These are phyloP conservation scores for Anolis carolinensis DNA, from an alignment of 2,113 vertebrate species.

Conservation along the genomic window DNA sequence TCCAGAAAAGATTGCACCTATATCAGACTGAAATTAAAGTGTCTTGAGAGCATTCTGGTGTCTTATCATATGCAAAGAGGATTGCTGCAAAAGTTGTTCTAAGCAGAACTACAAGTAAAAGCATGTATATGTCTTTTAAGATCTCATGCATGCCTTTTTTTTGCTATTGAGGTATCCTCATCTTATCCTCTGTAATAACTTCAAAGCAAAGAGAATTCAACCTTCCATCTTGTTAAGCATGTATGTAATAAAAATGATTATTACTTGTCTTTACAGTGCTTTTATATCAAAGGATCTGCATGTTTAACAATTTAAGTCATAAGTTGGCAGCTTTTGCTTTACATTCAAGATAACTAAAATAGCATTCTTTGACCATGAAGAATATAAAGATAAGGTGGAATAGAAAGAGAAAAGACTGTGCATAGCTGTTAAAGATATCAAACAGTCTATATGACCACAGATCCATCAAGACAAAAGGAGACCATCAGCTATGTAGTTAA, in stretches of 20 bases:
- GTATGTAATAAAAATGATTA: constrained; percentile 42
- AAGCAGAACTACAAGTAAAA: constrained; percentile 54
- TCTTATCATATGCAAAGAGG: constrained; percentile 40
- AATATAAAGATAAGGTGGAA: constrained; percentile 2
- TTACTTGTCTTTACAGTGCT: constrained; percentile 11
- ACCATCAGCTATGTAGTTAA: not conserved
- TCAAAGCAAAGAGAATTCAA: constrained; percentile 58
- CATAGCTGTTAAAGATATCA: not conserved
- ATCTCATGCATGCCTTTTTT: constrained; percentile 28
- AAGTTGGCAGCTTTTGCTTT: constrained; percentile 15
- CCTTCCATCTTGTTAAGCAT: constrained; percentile 40
- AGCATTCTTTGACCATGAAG: constrained; percentile 16
- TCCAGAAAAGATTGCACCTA: not conserved
- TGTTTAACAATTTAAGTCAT: constrained; percentile 35
- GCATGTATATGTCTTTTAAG: constrained; percentile 53
- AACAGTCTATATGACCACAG: not conserved
- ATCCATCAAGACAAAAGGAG: not conserved
- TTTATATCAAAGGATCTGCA: constrained; percentile 57
- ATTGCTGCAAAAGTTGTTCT: constrained; percentile 33
- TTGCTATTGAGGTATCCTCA: constrained; percentile 39
- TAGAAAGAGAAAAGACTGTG: not conserved
- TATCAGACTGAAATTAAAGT: constrained; percentile 22
- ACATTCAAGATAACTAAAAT: constrained; percentile 14
- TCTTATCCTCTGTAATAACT: constrained; percentile 27
- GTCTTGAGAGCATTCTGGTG: constrained; percentile 43